phyloP scores from a whole-genome alignment of 2,888 invertebrate genomes.

The Watsonalla binaria region DNA sequence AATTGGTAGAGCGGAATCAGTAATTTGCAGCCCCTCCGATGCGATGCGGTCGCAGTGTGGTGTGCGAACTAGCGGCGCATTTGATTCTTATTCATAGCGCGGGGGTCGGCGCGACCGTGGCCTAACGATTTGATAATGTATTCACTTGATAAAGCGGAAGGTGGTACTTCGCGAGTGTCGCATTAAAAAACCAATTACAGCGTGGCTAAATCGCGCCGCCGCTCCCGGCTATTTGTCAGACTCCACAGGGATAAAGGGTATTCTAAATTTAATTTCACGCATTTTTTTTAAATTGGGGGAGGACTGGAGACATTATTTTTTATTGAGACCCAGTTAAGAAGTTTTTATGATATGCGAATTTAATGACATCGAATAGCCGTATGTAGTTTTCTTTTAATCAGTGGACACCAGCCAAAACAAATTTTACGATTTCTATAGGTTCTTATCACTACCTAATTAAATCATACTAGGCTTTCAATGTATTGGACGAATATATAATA shows the following conservation, averaged over 20 bases:
- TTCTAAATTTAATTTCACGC: constrained; percentile 79
- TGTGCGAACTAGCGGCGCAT: constrained; percentile 57
- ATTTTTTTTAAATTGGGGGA: constrained; percentile 72
- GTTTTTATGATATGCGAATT: constrained; percentile 56
- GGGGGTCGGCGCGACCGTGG: constrained; percentile 56
- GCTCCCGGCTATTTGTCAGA: constrained; percentile 75
- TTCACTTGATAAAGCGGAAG: constrained; percentile 78
- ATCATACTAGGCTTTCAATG: too few relatives aligned
- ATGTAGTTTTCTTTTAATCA: too few relatives aligned
- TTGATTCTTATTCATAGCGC: constrained; percentile 75
- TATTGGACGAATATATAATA: too few relatives aligned
- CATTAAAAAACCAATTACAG: constrained; percentile 79
- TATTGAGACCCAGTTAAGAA: constrained; percentile 55
- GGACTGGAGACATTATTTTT: constrained; percentile 59
- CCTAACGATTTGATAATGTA: constrained; percentile 78
- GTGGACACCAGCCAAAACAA: too few relatives aligned
- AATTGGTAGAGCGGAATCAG: constrained; percentile 49
- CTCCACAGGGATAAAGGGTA: constrained; percentile 73
- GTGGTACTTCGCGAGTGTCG: constrained; percentile 72
- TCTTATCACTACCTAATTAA: too few relatives aligned
- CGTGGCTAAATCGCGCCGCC: constrained; percentile 71
- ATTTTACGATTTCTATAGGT: too few relatives aligned
- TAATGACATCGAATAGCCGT: constrained; percentile 16
- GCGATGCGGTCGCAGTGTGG: constrained; percentile 34
- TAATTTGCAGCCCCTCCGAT: constrained; percentile 63